phyloP scores from a whole-genome alignment of 2,113 vertebrate genomes.

The Kryptolebias marmoratus region DNA sequence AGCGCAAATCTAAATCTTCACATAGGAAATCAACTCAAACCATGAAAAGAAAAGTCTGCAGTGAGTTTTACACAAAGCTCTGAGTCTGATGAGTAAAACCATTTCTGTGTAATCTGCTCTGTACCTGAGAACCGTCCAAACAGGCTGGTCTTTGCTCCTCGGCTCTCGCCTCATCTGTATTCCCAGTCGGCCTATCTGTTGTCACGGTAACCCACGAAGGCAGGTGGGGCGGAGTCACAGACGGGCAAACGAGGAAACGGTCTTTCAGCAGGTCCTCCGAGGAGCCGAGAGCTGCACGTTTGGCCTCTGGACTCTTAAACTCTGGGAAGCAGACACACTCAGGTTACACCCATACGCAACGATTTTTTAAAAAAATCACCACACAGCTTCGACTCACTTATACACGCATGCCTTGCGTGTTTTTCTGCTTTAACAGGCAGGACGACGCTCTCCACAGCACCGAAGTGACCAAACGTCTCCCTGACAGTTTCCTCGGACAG shows the following conservation, averaged over 20 bases:
- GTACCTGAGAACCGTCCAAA: conserved; percentile 22
- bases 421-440: conserved; percentile 75
- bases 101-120: not conserved
- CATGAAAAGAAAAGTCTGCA: too few relatives aligned
- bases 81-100: too few relatives aligned
- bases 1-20: too few relatives aligned
- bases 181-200: not conserved
- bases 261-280: conserved; percentile 65
- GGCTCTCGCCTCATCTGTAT: conserved; percentile 17
- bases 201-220: conserved; percentile 73
- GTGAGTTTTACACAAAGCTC: too few relatives aligned
- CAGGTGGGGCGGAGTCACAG: conserved; percentile 85
- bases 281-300: conserved; percentile 69
- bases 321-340: conserved; percentile 70
- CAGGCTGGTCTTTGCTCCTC: conserved; percentile 23
- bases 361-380: not conserved
- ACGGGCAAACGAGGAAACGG: conserved; percentile 63
- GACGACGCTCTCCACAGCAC: conserved; percentile 77
- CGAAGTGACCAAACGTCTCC: conserved; percentile 77
- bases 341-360: too few relatives aligned
- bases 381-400: conserved; percentile 81
- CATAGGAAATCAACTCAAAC: too few relatives aligned
- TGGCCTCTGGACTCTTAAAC: conserved; percentile 76
- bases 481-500: conserved; percentile 74
- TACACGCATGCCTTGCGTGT: conserved; percentile 76